phyloP scores from a whole-genome alignment of 2,113 vertebrate species.

The Gavia stellata region DNA sequence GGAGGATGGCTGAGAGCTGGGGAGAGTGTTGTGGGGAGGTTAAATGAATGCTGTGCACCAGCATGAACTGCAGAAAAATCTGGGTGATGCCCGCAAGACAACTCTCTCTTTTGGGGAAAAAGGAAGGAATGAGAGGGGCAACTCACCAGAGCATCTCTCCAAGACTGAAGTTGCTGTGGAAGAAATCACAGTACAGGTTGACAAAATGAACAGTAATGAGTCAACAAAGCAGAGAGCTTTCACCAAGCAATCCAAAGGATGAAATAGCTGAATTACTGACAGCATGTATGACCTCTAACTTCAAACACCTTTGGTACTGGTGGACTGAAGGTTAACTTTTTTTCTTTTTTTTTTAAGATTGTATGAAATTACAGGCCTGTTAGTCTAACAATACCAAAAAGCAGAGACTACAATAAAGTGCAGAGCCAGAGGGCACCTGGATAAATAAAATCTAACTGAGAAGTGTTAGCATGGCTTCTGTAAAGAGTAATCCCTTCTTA shows the following conservation, averaged over 20 bases:
- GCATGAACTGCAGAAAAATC: neutral
- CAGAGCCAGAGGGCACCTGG: neutral
- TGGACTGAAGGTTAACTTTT: neutral
- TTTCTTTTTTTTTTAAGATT: neutral
- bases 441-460: neutral
- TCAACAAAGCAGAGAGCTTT: neutral
- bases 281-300: neutral
- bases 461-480: neutral
- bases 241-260: neutral
- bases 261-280: neutral
- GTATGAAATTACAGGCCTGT: neutral
- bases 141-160: neutral
- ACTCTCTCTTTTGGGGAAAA: neutral
- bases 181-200: neutral
- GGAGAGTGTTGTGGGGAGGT: fast-evolving
- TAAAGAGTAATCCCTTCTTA: neutral
- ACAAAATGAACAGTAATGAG: neutral
- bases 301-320: neutral
- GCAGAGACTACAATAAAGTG: neutral
- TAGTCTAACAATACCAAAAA: neutral
- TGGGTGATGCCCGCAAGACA: neutral
- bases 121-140: neutral
- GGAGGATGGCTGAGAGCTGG: neutral
- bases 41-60: neutral
- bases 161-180: neutral